Percentiles rank a stretch among this genome's conserved stretches.
Evolutionary conservation across 2,888 invertebrate genomes (phyloP).

Genomic region (Acholoe squamosa): DNA sequence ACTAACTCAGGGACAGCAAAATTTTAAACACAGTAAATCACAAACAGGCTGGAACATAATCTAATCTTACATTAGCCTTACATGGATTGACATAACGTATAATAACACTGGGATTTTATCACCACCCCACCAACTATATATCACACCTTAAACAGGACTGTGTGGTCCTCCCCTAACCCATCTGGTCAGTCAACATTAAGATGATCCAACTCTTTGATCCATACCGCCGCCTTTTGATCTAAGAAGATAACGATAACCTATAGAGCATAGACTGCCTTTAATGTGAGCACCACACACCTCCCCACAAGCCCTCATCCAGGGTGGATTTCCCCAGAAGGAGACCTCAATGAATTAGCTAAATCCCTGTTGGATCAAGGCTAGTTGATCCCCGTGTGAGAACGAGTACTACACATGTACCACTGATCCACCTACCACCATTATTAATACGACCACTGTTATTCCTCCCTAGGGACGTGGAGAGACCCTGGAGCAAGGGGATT

Average conservation of each 20-base stretch:
- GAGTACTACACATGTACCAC: too few relatives aligned
- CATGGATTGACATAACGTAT: neutral
- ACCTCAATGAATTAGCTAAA: constrained; percentile 5
- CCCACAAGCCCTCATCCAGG: neutral
- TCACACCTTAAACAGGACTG: neutral
- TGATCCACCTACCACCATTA: neutral
- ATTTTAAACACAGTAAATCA: too few relatives aligned
- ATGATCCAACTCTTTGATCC: neutral
- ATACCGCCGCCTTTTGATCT: constrained; percentile 7
- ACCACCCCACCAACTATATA: neutral
- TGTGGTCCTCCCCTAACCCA: neutral
- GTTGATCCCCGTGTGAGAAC: too few relatives aligned
- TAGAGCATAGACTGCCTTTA: neutral
- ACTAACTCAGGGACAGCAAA: too few relatives aligned
- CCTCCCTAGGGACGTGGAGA: too few relatives aligned
- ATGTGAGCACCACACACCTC: neutral
- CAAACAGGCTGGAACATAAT: too few relatives aligned
- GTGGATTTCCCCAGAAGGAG: neutral
- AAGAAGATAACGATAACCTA: neutral
- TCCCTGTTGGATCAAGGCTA: neutral
- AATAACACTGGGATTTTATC: neutral
- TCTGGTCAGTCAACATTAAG: neutral
- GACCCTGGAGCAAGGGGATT: neutral
- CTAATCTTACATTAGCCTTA: too few relatives aligned
- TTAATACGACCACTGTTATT: neutral